These are phyloP conservation scores for Cardiocondyla obscurior DNA, from an alignment of 1,140 invertebrate genomes.

Conservation along the genomic window DNA sequence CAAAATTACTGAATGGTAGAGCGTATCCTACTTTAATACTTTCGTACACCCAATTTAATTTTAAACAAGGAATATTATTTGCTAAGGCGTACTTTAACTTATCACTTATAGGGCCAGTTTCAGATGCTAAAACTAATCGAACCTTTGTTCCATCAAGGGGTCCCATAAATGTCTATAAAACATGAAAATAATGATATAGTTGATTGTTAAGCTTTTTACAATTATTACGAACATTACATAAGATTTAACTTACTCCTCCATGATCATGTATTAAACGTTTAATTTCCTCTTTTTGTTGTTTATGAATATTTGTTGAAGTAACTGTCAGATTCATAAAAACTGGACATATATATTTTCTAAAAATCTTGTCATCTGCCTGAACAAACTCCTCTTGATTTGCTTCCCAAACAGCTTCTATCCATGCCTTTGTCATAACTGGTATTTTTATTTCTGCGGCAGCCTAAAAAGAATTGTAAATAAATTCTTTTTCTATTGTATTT, in stretches of 20 bases:
- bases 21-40: conserved; percentile 90
- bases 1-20: conserved; percentile 88
- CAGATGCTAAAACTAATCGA: conserved; percentile 77
- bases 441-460: conserved; percentile 89
- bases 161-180: conserved; percentile 76
- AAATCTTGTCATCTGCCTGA: conserved; percentile 86
- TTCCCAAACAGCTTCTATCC: conserved; percentile 93
- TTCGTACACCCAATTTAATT: conserved; percentile 91
- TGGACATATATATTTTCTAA: conserved; percentile 89
- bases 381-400: conserved; percentile 86
- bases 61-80: conserved; percentile 90
- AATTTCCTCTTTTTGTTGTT: conserved; percentile 88
- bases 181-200: conserved; percentile 5
- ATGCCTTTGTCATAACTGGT: conserved; percentile 90
- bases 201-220: background rate
- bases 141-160: conserved; percentile 78
- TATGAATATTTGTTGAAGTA: conserved; percentile 90
- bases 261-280: conserved; percentile 89
- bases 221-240: background rate
- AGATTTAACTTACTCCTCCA: conserved; percentile 86
- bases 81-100: conserved; percentile 92
- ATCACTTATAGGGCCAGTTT: conserved; percentile 87
- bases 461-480: conserved; percentile 78
- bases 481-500: background rate
- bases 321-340: conserved; percentile 91